Percentiles rank a stretch among this genome's conserved stretches.
Conservation (phyloP, 2,113 vertebrate genomes). For the Patagioenas fasciata region DNA sequence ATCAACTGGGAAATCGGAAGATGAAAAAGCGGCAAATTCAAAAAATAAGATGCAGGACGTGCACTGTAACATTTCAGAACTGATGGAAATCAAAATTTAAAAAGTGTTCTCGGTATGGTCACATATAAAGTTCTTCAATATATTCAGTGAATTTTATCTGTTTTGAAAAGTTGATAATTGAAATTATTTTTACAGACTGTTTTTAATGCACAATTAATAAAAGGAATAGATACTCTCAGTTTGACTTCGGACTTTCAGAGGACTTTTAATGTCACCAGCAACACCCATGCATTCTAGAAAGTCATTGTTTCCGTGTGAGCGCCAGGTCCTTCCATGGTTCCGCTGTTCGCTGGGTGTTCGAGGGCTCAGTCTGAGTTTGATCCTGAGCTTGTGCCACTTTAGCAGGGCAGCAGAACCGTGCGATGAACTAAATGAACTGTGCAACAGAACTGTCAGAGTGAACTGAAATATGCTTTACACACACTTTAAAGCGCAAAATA, state of each 20-base stretch:
- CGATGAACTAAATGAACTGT: too few species aligned
- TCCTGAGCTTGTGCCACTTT: background rate
- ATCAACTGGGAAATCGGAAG: background rate
- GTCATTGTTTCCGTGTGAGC: background rate
- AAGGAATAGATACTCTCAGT: background rate
- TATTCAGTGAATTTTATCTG: too few species aligned
- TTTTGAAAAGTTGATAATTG: background rate
- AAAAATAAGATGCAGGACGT: constrained; percentile 45
- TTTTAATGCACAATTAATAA: background rate
- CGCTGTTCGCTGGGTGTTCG: background rate
- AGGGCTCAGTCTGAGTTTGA: background rate
- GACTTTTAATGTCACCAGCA: background rate
- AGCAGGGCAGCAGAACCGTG: too few species aligned
- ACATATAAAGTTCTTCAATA: constrained; percentile 19
- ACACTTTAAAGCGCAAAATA: too few species aligned
- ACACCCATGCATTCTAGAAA: background rate
- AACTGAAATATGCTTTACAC: too few species aligned
- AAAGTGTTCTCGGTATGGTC: constrained; percentile 37
- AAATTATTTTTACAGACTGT: constrained; percentile 26
- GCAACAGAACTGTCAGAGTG: too few species aligned
- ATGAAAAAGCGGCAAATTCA: constrained; percentile 47
- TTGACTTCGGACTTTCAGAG: background rate
- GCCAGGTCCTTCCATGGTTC: background rate
- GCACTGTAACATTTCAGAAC: constrained; percentile 36
- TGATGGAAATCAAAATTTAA: constrained; percentile 24